phyloP scores from a whole-genome alignment of 2,888 invertebrate species.

The Epinotia ramella region DNA sequence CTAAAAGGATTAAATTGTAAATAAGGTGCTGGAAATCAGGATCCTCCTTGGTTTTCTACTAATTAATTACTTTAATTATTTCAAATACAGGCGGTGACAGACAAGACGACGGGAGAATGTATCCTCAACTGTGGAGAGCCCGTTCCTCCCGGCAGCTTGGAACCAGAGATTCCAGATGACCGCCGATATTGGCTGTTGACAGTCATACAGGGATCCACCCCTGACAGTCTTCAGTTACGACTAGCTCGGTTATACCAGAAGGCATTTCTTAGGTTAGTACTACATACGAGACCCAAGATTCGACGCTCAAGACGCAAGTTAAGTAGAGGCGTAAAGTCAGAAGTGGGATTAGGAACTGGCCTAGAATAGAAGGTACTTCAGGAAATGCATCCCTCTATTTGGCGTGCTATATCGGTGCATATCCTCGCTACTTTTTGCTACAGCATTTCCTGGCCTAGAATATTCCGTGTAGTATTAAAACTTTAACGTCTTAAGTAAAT shows the following conservation, averaged over 20 bases:
- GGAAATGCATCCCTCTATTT: too few species aligned
- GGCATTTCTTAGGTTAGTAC: slow-evolving; percentile 90
- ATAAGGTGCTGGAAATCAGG: too few species aligned
- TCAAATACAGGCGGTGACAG: slow-evolving; percentile 74
- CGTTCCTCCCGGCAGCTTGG: slow-evolving; percentile 76
- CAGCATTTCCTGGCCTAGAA: too few species aligned
- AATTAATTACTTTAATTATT: not conserved
- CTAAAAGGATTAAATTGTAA: too few species aligned
- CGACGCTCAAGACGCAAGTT: too few species aligned
- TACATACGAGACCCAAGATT: slow-evolving; percentile 2
- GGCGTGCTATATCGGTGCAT: too few species aligned
- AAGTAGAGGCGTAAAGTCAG: too few species aligned
- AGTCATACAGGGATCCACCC: slow-evolving; percentile 86
- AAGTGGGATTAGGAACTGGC: not conserved
- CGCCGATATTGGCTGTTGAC: slow-evolving; percentile 93
- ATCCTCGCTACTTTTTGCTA: too few species aligned
- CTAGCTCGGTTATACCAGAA: slow-evolving; percentile 91
- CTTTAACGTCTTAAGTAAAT: too few species aligned
- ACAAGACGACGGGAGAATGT: slow-evolving; percentile 81
- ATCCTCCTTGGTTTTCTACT: too few species aligned
- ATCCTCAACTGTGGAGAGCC: slow-evolving; percentile 81
- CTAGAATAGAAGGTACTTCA: not conserved
- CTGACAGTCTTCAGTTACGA: slow-evolving; percentile 89
- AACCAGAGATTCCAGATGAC: slow-evolving; percentile 86
- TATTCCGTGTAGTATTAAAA: too few species aligned